A percentile compares a stretch with the other conserved stretches of the same genome.
Conservation (phyloP, 2,797 vertebrate genomes). For the Bryconaethiops microstoma region DNA sequence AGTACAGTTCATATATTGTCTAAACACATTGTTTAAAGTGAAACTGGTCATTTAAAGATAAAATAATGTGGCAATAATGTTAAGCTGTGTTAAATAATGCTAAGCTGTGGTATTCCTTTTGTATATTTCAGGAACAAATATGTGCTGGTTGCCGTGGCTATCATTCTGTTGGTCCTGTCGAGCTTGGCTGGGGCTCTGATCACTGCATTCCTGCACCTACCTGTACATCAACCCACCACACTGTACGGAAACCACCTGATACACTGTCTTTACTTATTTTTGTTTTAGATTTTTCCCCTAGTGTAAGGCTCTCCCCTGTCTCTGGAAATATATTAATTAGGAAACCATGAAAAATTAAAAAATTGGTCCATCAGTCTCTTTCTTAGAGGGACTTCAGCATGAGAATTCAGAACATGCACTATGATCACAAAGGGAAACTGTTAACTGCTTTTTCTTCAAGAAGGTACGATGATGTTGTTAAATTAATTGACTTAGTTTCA, state of each 20-base stretch:
- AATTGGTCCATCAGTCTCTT: too few relatives aligned
- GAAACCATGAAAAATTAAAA: too few relatives aligned
- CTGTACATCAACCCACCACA: slow-evolving; percentile 77
- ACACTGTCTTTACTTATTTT: background rate
- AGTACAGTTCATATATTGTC: slow-evolving; percentile 54
- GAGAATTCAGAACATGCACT: too few relatives aligned
- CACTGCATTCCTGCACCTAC: slow-evolving; percentile 75
- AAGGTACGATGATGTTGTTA: too few relatives aligned
- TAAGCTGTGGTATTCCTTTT: background rate
- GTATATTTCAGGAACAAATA: slow-evolving; percentile 72
- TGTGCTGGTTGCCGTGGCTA: slow-evolving; percentile 67
- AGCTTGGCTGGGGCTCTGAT: slow-evolving; percentile 71
- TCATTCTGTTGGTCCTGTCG: slow-evolving; percentile 72
- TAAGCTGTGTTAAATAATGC: background rate
- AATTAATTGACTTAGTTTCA: too few relatives aligned
- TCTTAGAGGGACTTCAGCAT: too few relatives aligned
- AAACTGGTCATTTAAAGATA: background rate
- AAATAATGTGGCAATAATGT: too few relatives aligned
- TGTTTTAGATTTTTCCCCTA: too few relatives aligned
- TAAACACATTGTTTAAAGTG: background rate
- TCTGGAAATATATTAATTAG: too few relatives aligned
- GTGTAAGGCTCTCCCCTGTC: too few relatives aligned
- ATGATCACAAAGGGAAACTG: too few relatives aligned
- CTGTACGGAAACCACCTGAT: slow-evolving; percentile 69
- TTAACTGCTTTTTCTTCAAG: too few relatives aligned